Evolutionary conservation across 1,140 invertebrate species (phyloP), one percentile per base, ranked within the genome.

Genomic region (Triops longicaudatus): DNA sequence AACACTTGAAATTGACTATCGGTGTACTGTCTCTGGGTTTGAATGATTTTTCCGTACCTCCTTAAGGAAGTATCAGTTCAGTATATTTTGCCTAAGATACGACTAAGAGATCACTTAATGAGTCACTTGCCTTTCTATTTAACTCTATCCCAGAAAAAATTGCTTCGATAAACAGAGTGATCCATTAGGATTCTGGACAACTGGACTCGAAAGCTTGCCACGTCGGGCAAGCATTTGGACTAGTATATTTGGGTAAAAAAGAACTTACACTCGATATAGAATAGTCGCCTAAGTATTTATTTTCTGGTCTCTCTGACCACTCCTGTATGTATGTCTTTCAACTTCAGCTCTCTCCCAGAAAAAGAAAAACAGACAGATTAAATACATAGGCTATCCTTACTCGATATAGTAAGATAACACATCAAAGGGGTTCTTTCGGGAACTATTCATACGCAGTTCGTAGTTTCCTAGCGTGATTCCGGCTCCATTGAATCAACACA

Each of bases 151-250:
- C 50, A 17, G 5, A 22, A n/a, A 63, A 63, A 63, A 63, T 63
- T 63, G 50, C 50, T 22, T 63, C 50, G 50, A 63, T 63, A 63
- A 63, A 63, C 50, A 63, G 50, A 17, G 50, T 63, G 50, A 63
- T 63, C 50, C 50, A 63, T 63, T 63, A 63, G 14, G 50, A 22
- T 63, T 22, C 50, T 63, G 50, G 17, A 9, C 22, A 17, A n/a
- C 50, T 63, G 50, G 50, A 63, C 10, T 63, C 22, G 50, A 63
- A n/a, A 63, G 50, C 50, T 17, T 0, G 17, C 22, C 22, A 17
- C 50, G 22, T 63, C 6, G 17, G n/a, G 50, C 22, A 63, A 37
- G 31, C 31, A 37, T 37, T 63, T 63, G 50, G 17, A 63, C 50
- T 63, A 3, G 50, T 63, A 14, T 63, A 5, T 63, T 22, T 63